Base-by-base conservation (phyloP, 1,140 invertebrate genomes). In the Drosophila parvula region DNA sequence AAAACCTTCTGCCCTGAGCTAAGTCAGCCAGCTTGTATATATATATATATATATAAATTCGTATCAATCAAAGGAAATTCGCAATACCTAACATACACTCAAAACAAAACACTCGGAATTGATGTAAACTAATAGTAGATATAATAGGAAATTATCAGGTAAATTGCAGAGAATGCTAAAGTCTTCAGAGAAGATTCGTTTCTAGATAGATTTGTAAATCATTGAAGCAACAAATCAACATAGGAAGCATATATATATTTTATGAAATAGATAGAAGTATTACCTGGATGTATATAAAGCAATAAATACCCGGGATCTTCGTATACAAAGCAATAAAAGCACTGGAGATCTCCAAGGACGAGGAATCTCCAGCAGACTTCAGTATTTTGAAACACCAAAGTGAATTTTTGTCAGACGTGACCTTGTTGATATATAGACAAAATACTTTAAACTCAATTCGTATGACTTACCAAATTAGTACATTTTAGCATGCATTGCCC, bases 361-460 rank as follows among this genome's bases (percentile, higher is more conserved):
- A 5, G 36, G 12, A 64, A 34, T 53, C 7, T 44, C 45, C 41
- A 34, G 22, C 34, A 43, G 65, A 69, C 55, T 75, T 59, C 74
- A 85, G 82, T 85, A 85, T 88, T 53, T 86, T 58, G 61, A 48
- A 74, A 82, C 76, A 86, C 75, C 82, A 82, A 88, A 82, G 79
- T 86, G 83, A 79, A 88, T 74, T 77, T 73, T 55, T 62, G 45
- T 58, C 59, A 67, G 69, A 61, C 68, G 62, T 79, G 56, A 79
- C 64, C 70, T 83, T 83, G 40, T 82, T 79, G 65, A 75, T 47
- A 70, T 30, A 67, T 64, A 80, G 63, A 75, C 71, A 65, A 14
- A 79, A 57, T 76, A 83, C 76, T 83, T 83, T 77, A 79, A 44
- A 22, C 60, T 41, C 61, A 45, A 71, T 78, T 65, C 77, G 55